phyloP scores from a whole-genome alignment of 2,888 invertebrate genomes.

The Chrysolina oricalcia region DNA sequence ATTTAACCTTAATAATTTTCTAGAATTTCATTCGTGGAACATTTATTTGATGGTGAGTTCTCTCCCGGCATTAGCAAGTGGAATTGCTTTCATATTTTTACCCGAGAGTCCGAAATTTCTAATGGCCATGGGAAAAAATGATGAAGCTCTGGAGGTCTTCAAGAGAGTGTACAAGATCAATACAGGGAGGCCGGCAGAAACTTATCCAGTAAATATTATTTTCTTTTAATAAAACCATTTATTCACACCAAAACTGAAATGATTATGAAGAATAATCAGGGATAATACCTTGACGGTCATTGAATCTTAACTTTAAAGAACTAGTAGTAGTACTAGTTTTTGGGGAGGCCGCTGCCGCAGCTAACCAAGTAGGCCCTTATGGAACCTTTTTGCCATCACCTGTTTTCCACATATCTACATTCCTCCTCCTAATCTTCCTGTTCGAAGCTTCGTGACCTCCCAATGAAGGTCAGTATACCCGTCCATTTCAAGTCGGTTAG shows the following conservation, averaged over 20 bases:
- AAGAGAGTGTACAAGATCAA: conserved; percentile 79
- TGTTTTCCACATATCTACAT: too few species aligned
- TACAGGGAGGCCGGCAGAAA: conserved; percentile 76
- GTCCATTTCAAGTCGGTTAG: too few species aligned
- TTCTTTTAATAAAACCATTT: neutral
- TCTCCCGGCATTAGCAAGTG: conserved; percentile 80
- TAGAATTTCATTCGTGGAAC: conserved; percentile 78
- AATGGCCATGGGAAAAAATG: conserved; percentile 79
- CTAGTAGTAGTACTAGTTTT: too few species aligned
- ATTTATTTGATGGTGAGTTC: conserved; percentile 76
- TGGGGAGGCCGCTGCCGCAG: too few species aligned
- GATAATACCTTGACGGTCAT: too few species aligned
- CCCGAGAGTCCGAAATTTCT: conserved; percentile 89
- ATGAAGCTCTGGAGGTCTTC: conserved; percentile 79
- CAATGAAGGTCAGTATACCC: too few species aligned
- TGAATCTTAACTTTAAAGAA: neutral
- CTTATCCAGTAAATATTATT: conserved; percentile 77
- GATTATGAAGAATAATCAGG: too few species aligned
- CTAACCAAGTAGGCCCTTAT: too few species aligned
- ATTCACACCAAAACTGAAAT: too few species aligned
- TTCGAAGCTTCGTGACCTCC: too few species aligned
- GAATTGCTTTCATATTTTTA: conserved; percentile 75
- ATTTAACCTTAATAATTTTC: conserved; percentile 26
- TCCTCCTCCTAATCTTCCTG: too few species aligned
- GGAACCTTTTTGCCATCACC: too few species aligned